These are phyloP conservation scores for Lethenteron camtschaticum DNA, from an alignment of 2,113 vertebrate species.

Conservation along the genomic window DNA sequence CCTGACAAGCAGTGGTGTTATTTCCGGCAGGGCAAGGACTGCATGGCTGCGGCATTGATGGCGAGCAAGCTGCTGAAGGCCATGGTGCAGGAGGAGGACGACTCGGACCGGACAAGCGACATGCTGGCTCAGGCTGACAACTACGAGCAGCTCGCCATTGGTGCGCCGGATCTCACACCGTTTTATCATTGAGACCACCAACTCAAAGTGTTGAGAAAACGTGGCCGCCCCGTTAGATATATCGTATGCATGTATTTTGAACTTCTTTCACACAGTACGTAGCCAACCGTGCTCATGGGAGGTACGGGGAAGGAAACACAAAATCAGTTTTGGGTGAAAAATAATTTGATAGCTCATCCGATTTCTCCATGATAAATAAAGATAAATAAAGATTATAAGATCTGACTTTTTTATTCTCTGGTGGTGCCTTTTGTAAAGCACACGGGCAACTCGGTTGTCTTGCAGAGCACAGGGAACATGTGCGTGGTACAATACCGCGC, in stretches of 20 bases:
- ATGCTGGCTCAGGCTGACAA: conserved; percentile 41
- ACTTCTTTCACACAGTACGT: background rate
- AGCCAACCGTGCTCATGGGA: no score
- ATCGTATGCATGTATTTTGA: background rate
- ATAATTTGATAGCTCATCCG: no score
- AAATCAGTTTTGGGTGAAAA: no score
- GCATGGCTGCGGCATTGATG: conserved; percentile 42
- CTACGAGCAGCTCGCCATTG: conserved; percentile 50
- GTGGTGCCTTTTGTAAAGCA: no score
- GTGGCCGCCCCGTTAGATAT: background rate
- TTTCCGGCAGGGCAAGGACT: conserved; percentile 36
- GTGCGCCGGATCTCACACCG: conserved; percentile 22
- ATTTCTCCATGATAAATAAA: no score
- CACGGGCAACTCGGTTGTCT: no score
- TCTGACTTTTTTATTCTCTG: no score
- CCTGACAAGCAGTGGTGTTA: background rate
- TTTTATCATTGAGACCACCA: background rate
- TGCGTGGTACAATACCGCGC: no score
- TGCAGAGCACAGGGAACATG: no score
- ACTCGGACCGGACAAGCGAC: conserved; percentile 33
- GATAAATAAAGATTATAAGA: no score
- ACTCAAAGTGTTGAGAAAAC: background rate
- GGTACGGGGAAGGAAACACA: no score
- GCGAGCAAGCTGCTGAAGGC: conserved; percentile 78
- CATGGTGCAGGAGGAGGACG: conserved; percentile 39